Conservation (phyloP, 2,797 vertebrate genomes). For the Poeciliopsis presidionis region DNA sequence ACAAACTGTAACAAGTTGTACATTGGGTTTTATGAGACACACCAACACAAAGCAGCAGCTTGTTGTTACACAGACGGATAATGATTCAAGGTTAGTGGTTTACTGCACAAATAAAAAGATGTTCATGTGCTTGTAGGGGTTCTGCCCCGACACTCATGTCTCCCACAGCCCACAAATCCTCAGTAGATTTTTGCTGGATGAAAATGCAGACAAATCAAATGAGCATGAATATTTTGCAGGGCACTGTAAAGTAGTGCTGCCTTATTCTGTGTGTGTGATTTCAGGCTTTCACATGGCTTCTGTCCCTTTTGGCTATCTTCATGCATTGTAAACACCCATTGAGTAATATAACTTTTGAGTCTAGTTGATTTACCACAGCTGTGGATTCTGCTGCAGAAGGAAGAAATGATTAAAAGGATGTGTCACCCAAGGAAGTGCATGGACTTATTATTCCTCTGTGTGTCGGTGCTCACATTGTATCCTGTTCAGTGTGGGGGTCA, state of each 20-base stretch:
- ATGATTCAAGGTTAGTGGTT: background rate
- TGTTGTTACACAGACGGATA: background rate
- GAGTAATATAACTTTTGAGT: background rate
- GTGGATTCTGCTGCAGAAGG: background rate
- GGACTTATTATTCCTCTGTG: slow-evolving; percentile 2
- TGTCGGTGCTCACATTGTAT: slow-evolving; percentile 19
- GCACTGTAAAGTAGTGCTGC: background rate
- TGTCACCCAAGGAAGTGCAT: background rate
- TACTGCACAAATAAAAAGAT: background rate
- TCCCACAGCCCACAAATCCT: background rate
- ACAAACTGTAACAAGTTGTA: background rate
- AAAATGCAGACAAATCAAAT: background rate
- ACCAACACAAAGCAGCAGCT: background rate
- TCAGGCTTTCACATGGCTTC: background rate
- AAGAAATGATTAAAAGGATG: background rate
- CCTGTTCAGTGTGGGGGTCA: slow-evolving; percentile 26
- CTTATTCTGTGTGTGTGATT: background rate
- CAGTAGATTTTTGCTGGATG: no score
- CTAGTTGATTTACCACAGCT: background rate
- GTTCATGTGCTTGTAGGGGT: background rate
- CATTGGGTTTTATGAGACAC: background rate
- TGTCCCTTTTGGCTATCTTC: background rate
- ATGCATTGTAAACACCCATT: background rate
- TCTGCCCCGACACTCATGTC: background rate
- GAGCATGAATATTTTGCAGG: background rate